Percentiles rank a stretch among this genome's conserved stretches.
Evolutionary conservation across 2,797 vertebrate species (phyloP).

Genomic region (Protonibea diacanthus): DNA sequence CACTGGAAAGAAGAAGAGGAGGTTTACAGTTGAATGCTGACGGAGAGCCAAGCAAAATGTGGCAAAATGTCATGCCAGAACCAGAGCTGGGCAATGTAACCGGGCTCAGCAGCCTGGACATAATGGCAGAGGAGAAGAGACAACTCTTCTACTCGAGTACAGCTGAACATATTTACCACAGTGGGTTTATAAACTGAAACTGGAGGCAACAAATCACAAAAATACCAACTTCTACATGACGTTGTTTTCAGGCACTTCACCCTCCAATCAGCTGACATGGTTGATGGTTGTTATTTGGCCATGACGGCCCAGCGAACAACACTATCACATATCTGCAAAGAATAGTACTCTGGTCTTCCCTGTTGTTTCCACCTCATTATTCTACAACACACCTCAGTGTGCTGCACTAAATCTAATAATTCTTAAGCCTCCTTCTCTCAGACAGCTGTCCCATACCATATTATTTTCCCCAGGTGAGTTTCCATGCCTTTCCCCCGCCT

Average conservation of each 20-base stretch:
- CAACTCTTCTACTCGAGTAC: too few relatives aligned
- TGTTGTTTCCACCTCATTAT: constrained; percentile 14
- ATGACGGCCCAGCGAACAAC: not conserved
- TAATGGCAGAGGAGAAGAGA: too few relatives aligned
- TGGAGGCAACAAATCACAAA: too few relatives aligned
- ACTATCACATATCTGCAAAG: not conserved
- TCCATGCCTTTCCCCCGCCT: not conserved
- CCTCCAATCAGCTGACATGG: not conserved
- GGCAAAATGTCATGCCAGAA: too few relatives aligned
- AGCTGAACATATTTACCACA: too few relatives aligned
- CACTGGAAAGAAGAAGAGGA: too few relatives aligned
- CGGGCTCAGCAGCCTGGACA: too few relatives aligned
- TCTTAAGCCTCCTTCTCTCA: not conserved
- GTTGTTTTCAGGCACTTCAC: not conserved
- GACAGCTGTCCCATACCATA: constrained; percentile 27
- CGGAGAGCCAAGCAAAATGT: too few relatives aligned
- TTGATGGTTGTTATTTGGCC: not conserved
- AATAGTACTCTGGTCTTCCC: not conserved
- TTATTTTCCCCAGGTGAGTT: constrained; percentile 12
- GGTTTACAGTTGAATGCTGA: too few relatives aligned
- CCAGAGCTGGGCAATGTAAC: too few relatives aligned
- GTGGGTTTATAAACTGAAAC: too few relatives aligned
- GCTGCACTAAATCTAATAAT: constrained; percentile 32
- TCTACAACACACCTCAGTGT: constrained; percentile 8
- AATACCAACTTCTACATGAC: too few relatives aligned